Evolutionary conservation across 2,113 vertebrate genomes (phyloP), one percentile per base, ranked within the genome.

Genomic region (Rhizomys pruinosus): DNA sequence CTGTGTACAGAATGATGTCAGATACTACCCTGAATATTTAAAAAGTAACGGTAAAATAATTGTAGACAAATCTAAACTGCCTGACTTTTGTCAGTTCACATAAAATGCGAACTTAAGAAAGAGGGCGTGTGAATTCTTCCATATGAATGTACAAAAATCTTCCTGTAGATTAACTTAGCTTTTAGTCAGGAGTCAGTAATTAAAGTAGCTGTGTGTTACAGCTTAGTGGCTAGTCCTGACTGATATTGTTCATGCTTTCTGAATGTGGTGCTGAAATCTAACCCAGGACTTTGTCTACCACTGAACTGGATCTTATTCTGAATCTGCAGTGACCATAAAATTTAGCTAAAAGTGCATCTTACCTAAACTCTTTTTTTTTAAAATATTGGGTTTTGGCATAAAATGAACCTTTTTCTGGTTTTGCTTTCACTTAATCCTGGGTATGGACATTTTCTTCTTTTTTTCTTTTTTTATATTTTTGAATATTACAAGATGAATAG

Each of bases 11-110:
- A 52, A 52, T 52, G 47, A 52, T 52, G 6, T 52, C 47, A 52
- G 47, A 7, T 63, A 4, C 12, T 73, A 89, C 7, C 63, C 42
- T 16, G 47, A 74, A 1, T 92, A 84, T 91, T 73, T 78, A 63
- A 74, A 93, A 90, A 87, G 37, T 69, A 79, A 68, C 76, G 71
- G 42, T 4, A 95, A 90, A 90, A 84, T 74, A 90, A 84, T 69
- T 7, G 39, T 59, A 78, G 29, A 84, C 52, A 84, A 84, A 79
- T 84, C n/a, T 89, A 84, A 85, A 64, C 29, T 20, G 32, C 34
- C 73, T 86, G 64, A 90, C 44, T 92, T 61, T 42, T 68, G 86
- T 94, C 39, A 23, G 5, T 79, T 59, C 57, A 44, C 19, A 44
- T 68, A 90, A 81, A 37, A 59, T 52, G 52, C 22, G 77, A 94